Evolutionary conservation across 2,888 invertebrate species (phyloP).

Genomic region (Tribolium freemani): DNA sequence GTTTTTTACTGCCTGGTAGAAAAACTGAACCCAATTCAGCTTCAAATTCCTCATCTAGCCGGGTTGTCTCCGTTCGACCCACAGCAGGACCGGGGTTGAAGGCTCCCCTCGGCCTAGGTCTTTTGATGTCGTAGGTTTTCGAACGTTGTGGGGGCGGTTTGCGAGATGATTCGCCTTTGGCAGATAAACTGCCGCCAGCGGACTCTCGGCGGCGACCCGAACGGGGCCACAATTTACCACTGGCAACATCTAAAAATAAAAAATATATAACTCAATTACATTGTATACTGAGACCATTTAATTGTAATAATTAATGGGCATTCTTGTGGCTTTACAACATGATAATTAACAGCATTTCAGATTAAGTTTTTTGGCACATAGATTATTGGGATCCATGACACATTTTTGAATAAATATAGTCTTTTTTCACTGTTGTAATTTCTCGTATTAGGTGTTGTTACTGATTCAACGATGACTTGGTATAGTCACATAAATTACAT

Average conservation of each 20-base stretch:
- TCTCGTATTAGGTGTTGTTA: too few species aligned
- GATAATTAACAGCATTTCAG: too few species aligned
- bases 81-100: conserved; percentile 69
- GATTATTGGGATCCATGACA: too few species aligned
- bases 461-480: too few species aligned
- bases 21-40: conserved; percentile 88
- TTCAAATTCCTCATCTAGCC: conserved; percentile 72
- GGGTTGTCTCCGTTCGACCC: conserved; percentile 81
- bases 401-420: too few species aligned
- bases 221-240: conserved; percentile 75
- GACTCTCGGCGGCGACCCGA: conserved; percentile 77
- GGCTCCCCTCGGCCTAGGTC: conserved; percentile 78
- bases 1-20: conserved; percentile 89
- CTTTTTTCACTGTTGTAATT: too few species aligned
- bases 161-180: conserved; percentile 75
- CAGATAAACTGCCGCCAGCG: conserved; percentile 69
- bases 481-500: too few species aligned
- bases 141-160: conserved; percentile 79
- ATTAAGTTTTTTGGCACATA: too few species aligned
- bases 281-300: too few species aligned
- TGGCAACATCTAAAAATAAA: conserved; percentile 65
- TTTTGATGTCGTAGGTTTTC: conserved; percentile 76
- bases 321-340: too few species aligned
- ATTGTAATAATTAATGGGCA: too few species aligned
- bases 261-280: too few species aligned